Evolutionary conservation across 2,888 invertebrate species (phyloP).

Genomic region (Cacoxenus indagator): DNA sequence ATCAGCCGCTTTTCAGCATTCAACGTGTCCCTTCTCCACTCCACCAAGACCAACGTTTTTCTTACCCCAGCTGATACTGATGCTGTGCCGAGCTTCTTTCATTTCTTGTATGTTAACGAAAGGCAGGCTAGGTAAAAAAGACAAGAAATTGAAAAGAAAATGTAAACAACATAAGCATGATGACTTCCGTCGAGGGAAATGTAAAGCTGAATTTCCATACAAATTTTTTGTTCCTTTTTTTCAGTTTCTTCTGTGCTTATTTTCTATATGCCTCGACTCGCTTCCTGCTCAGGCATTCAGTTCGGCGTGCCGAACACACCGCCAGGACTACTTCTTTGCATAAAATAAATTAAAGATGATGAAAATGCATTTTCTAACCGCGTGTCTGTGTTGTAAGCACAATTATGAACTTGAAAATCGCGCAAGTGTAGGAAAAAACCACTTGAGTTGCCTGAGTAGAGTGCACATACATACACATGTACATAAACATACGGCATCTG

Average conservation of each 20-base stretch:
- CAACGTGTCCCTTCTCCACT: background rate
- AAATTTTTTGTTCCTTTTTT: constrained; percentile 18
- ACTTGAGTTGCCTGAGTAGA: constrained; percentile 17
- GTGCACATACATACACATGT: constrained; percentile 7
- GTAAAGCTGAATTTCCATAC: constrained; percentile 28
- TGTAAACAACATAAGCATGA: constrained; percentile 58
- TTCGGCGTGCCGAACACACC: background rate
- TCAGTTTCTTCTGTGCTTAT: constrained; percentile 44
- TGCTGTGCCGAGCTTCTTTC: background rate
- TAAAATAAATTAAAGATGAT: constrained; percentile 54
- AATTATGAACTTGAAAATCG: constrained; percentile 65
- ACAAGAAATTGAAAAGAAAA: constrained; percentile 35
- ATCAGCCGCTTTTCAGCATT: background rate
- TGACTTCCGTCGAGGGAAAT: constrained; percentile 61
- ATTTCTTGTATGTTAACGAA: background rate
- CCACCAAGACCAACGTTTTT: constrained; percentile 15
- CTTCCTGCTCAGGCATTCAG: background rate
- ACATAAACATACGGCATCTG: too few relatives aligned
- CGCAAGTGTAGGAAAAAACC: constrained; percentile 19
- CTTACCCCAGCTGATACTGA: constrained; percentile 8
- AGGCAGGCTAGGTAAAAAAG: constrained; percentile 14
- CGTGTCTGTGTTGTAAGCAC: constrained; percentile 33
- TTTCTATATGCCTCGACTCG: constrained; percentile 17
- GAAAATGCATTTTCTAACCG: constrained; percentile 42
- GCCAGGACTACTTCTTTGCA: constrained; percentile 35